Evolutionary conservation across 2,113 vertebrate species (phyloP).

Genomic region (Chionodraco myersi): DNA sequence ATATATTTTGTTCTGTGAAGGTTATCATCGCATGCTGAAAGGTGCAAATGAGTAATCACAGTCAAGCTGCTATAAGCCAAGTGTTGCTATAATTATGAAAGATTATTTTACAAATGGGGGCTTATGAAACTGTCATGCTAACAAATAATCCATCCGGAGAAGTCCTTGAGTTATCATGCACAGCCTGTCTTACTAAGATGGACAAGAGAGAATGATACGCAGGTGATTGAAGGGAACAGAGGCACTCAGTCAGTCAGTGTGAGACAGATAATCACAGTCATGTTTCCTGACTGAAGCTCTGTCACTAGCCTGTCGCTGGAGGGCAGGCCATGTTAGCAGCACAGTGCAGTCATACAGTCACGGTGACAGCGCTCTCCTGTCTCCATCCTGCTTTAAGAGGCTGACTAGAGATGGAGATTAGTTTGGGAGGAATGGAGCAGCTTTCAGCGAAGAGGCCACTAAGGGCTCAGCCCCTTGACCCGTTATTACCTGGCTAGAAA

Average conservation of each 20-base stretch:
- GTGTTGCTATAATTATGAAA: constrained; percentile 3
- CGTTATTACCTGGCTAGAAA: constrained; percentile 71
- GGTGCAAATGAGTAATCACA: constrained; percentile 6
- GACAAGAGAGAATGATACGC: constrained; percentile 14
- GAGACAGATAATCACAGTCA: constrained; percentile 33
- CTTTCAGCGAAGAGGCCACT: constrained; percentile 53
- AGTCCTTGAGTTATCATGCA: background rate
- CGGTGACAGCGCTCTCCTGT: constrained; percentile 48
- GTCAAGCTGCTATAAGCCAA: background rate
- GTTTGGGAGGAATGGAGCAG: constrained; percentile 48
- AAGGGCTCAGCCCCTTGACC: constrained; percentile 65
- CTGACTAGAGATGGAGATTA: constrained; percentile 58
- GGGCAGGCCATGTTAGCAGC: constrained; percentile 35
- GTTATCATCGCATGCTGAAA: background rate
- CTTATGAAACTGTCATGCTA: background rate
- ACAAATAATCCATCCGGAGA: constrained; percentile 5
- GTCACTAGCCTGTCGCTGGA: constrained; percentile 34
- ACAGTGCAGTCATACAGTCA: constrained; percentile 35
- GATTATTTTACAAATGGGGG: background rate
- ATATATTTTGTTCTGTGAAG: constrained; percentile 1
- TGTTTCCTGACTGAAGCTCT: constrained; percentile 23
- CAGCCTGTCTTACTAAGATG: constrained; percentile 7
- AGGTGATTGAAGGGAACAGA: constrained; percentile 14
- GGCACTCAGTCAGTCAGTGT: constrained; percentile 16
- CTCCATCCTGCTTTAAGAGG: constrained; percentile 55